Evolutionary conservation across 2,113 vertebrate species (phyloP), one percentile per base, ranked within the genome.

Genomic region (Aptenodytes forsteri): DNA sequence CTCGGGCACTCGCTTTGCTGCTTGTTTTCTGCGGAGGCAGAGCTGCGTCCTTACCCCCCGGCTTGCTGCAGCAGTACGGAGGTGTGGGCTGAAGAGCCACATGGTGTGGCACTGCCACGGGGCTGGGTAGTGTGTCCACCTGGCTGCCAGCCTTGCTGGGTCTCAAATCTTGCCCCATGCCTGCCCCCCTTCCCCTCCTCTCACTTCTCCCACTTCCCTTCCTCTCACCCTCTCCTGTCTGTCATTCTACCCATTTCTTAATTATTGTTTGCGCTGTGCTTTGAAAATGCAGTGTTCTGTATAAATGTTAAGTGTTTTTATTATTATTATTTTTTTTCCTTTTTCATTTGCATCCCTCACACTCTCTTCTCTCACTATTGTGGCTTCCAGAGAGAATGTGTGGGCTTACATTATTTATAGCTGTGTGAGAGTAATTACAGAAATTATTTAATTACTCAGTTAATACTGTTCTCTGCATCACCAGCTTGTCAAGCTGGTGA

Each of bases 361-460:
- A 58, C 62, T 96, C 69, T 88, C 20, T 87, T 96, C 89, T 89
- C 50, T 96, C 15, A 5, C 87, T 79, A 34, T 96, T 52, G 52
- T 97, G 95, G 79, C 86, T 98, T 97, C 86, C 61, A 91, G 50
- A 92, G 83, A 97, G 91, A 97, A 96, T 0, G 61, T 96, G 87
- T 90, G 92, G 87, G 80, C 94, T 93, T 97, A 98, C 93, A 97
- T 98, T 98, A 98, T 98, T 97, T 97, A 96, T 92, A 97, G 94
- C 93, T 95, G 81, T 94, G 87, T 92, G 80, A 98, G 62, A 98
- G 96, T 98, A 98, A 98, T 98, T 98, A 97, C 95, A 97, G 95
- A 97, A 95, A 89, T 97, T 54, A 96, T 97, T 98, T 98, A 98
- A 98, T 98, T 98, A 94, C 94, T 94, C 89, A 62, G 96, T 96